Evolutionary conservation across 2,888 invertebrate genomes (phyloP).

Genomic region (Gryllus longicercus): DNA sequence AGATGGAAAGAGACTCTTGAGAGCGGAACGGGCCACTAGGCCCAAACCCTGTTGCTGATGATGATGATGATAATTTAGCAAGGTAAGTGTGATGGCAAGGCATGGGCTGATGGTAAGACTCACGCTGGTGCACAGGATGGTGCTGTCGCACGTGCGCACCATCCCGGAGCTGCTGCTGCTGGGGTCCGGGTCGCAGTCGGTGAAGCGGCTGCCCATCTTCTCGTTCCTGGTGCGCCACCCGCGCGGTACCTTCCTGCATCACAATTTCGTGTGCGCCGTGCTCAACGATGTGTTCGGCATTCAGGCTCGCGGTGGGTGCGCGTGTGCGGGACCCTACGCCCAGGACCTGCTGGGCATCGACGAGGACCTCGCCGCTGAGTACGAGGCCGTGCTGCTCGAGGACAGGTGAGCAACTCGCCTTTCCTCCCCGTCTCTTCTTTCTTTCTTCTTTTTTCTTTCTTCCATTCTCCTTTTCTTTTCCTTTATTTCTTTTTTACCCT

Average conservation of each 20-base stretch:
- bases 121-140: constrained; percentile 58
- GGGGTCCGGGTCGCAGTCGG: constrained; percentile 64
- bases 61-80: too few species aligned
- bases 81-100: too few species aligned
- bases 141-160: constrained; percentile 71
- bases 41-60: too few species aligned
- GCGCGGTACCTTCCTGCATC: constrained; percentile 78
- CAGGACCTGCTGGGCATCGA: constrained; percentile 82
- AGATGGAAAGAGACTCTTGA: too few species aligned
- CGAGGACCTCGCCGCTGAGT: constrained; percentile 67
- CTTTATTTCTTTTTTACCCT: too few species aligned
- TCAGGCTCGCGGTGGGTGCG: constrained; percentile 75
- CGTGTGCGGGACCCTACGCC: constrained; percentile 80
- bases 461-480: too few species aligned
- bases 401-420: constrained; percentile 49
- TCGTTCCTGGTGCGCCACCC: constrained; percentile 82
- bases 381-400: constrained; percentile 66
- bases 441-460: too few species aligned
- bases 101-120: too few species aligned
- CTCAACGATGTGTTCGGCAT: constrained; percentile 90
- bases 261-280: constrained; percentile 81
- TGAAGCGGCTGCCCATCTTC: constrained; percentile 73
- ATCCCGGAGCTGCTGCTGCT: constrained; percentile 75
- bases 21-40: too few species aligned
- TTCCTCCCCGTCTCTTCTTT: background rate